Base-by-base conservation (phyloP, 2,888 invertebrate genomes). In the Callyntrura guangdongensis region DNA sequence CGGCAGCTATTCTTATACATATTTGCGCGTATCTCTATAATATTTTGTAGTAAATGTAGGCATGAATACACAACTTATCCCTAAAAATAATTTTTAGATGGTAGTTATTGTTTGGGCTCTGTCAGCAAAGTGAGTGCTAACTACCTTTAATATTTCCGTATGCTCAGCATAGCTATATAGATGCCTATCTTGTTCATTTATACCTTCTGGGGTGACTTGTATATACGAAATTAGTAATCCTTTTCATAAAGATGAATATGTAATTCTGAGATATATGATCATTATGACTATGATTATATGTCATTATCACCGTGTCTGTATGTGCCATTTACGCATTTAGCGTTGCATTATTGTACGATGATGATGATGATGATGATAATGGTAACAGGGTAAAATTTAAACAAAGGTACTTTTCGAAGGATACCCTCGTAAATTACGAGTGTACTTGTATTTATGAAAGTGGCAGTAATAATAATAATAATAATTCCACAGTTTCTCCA, bases 281-380 rank as follows among this genome's bases (percentile, higher is more conserved):
- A 53, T 72, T 83, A 64, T 84, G 53, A 72, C 53, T 84, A 84
- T 84, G 69, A 83, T 83, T 83, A 83, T 83, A 25, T 20, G 49
- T 53, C 53, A 77, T 77, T 77, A 77, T 49, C 25, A 20, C 49
- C 22, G 6, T 77, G 45, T 36, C 17, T 17, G n/a, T 72, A 36
- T 36, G 17, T 56, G 59, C 74, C 36, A 56, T 59, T 85, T 85
- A 56, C 12, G 59, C 74, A 59, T 59, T 85, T 36, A 82, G 22
- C 20, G 83, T 83, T 22, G 47, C 25, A 36, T 12, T 14, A 17
- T 53, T 79, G n/a, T 53, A 45, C 5, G 49, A 77, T 20, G 11
- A 11, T 14, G 12, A 11, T 81, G 61, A 17, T 20, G 61, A 77
- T 77, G 61, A 14, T 45, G 64, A 86, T 86, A 47, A 77, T 74